phyloP scores from a whole-genome alignment of 2,797 vertebrate species.

The Peromyscus nudipes region DNA sequence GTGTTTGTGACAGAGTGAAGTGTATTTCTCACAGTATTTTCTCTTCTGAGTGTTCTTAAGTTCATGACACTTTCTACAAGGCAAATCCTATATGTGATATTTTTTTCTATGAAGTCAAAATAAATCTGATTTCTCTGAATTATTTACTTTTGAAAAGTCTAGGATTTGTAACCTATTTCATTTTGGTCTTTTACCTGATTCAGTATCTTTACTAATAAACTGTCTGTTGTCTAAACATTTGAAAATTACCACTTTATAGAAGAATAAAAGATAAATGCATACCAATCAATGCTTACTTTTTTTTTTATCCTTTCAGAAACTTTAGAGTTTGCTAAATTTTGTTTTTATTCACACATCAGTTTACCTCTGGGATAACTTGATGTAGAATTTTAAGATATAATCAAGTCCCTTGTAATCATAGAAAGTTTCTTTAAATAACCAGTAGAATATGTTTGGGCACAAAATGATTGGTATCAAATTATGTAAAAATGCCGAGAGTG shows the following conservation, averaged over 20 bases:
- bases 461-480: constrained; percentile 63
- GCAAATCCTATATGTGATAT: neutral
- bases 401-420: constrained; percentile 60
- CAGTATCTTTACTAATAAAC: neutral
- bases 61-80: neutral
- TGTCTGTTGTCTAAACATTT: neutral
- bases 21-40: neutral
- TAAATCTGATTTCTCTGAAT: constrained; percentile 39
- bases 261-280: constrained; percentile 26
- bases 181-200: neutral
- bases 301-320: constrained; percentile 40
- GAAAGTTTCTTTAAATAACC: constrained; percentile 72
- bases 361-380: constrained; percentile 2
- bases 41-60: neutral
- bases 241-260: constrained; percentile 12
- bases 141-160: constrained; percentile 48
- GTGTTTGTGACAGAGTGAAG: neutral
- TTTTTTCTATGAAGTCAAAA: constrained; percentile 17
- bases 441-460: constrained; percentile 61
- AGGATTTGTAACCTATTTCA: neutral
- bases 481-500: constrained; percentile 41
- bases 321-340: constrained; percentile 41
- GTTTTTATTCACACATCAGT: constrained; percentile 64
- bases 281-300: neutral
- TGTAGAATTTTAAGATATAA: constrained; percentile 54